Evolutionary conservation across 2,888 invertebrate species (phyloP).

Genomic region (Cistogaster globosa): DNA sequence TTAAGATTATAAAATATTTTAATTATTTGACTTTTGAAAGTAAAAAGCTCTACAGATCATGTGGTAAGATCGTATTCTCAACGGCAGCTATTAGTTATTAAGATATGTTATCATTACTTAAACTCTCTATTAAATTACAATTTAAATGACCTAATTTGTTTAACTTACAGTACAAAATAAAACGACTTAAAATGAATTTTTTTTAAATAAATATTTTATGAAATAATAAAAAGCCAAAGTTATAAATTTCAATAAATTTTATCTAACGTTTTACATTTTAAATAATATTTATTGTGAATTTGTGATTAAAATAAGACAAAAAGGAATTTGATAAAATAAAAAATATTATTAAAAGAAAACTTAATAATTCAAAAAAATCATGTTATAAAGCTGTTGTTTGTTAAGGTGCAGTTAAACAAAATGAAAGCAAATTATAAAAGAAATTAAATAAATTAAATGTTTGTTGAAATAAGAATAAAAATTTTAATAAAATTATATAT

Average conservation of each 20-base stretch:
- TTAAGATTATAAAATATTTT: too few species aligned
- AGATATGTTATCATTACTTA: background rate
- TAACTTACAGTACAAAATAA: slow-evolving; percentile 49
- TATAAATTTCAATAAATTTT: background rate
- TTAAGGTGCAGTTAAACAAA: slow-evolving; percentile 53
- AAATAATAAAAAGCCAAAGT: background rate
- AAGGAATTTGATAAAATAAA: background rate
- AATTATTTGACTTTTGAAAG: slow-evolving; percentile 59
- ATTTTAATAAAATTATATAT: slow-evolving; percentile 9
- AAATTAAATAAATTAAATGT: slow-evolving; percentile 11
- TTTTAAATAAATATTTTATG: background rate
- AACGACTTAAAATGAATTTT: slow-evolving; percentile 24
- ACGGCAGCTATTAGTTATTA: slow-evolving; percentile 59
- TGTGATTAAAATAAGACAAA: background rate
- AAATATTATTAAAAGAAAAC: background rate
- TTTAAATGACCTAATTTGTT: too few species aligned
- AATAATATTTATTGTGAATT: background rate
- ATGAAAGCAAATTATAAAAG: background rate
- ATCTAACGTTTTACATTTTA: background rate
- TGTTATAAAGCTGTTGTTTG: slow-evolving; percentile 44
- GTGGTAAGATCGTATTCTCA: slow-evolving; percentile 17
- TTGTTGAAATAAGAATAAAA: slow-evolving; percentile 46
- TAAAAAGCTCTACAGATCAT: background rate
- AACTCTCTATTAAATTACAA: too few species aligned
- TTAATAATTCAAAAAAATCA: background rate